A percentile compares a stretch with the other conserved stretches of the same genome.
Conservation (phyloP, 2,888 invertebrate species). For the Liopterus haemorrhoidalis region DNA sequence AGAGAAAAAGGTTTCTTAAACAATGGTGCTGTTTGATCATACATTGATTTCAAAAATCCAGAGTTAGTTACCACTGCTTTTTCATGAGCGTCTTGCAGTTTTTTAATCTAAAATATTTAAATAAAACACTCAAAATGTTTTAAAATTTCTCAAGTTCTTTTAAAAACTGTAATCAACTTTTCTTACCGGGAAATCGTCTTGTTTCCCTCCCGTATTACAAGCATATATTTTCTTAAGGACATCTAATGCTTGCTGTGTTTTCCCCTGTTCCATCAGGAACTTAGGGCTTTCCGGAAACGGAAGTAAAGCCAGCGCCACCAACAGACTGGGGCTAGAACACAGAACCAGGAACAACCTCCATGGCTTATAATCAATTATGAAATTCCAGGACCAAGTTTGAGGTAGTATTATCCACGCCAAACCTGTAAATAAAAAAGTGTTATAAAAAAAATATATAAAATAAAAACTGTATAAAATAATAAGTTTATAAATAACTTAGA, state of each 20-base stretch:
- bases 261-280: constrained; percentile 30
- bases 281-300: constrained; percentile 35
- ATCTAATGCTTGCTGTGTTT: constrained; percentile 27
- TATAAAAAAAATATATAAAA: neutral
- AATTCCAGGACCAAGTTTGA: constrained; percentile 13
- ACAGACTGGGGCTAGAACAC: constrained; percentile 27
- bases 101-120: neutral
- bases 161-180: too few species aligned
- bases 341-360: constrained; percentile 33
- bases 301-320: constrained; percentile 28
- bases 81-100: constrained; percentile 12
- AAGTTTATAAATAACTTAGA: neutral
- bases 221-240: constrained; percentile 33
- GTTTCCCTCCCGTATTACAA: constrained; percentile 31
- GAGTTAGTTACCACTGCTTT: constrained; percentile 6
- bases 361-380: constrained; percentile 17
- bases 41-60: constrained; percentile 23
- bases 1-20: constrained; percentile 30
- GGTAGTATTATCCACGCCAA: constrained; percentile 21
- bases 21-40: constrained; percentile 29
- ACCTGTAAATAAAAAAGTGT: constrained; percentile 10
- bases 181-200: constrained; percentile 31
- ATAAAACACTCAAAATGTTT: too few species aligned
- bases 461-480: neutral
- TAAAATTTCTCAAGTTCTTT: too few species aligned